Conservation (phyloP, 2,113 vertebrate species). For the Vidua chalybeata region DNA sequence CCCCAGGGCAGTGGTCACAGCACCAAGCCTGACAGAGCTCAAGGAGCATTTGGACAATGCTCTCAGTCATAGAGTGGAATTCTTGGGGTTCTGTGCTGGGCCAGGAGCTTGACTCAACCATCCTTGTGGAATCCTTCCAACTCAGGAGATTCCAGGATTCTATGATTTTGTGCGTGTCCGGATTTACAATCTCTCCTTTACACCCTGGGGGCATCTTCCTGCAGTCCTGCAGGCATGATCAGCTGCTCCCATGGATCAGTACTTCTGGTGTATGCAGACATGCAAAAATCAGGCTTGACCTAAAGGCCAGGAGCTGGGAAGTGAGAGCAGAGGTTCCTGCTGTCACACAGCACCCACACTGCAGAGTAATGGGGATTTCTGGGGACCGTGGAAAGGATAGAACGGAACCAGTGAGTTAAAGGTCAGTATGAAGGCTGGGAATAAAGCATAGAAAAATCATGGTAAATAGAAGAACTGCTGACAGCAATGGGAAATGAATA, state of each 20-base stretch:
- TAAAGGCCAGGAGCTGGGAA: neutral
- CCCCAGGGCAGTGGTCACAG: neutral
- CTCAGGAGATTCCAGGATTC: neutral
- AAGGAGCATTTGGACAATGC: neutral
- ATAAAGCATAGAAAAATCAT: conserved; percentile 2
- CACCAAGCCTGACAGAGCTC: neutral
- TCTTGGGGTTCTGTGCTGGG: neutral
- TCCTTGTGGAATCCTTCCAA: neutral
- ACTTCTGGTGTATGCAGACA: neutral
- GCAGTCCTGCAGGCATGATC: neutral
- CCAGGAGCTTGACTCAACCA: neutral
- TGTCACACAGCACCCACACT: neutral
- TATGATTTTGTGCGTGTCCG: rapidly evolving
- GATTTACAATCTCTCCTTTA: neutral
- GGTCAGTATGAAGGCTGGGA: neutral
- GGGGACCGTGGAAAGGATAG: neutral
- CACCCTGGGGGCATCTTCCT: neutral
- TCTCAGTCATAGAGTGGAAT: neutral
- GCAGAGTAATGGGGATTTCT: neutral
- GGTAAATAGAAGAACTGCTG: conserved; percentile 47
- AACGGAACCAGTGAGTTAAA: neutral
- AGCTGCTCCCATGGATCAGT: neutral
- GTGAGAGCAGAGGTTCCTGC: neutral
- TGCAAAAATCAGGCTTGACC: neutral
- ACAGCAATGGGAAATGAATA: neutral